Evolutionary conservation across 2,888 invertebrate species (phyloP).

Genomic region (Trichacis sp.): DNA sequence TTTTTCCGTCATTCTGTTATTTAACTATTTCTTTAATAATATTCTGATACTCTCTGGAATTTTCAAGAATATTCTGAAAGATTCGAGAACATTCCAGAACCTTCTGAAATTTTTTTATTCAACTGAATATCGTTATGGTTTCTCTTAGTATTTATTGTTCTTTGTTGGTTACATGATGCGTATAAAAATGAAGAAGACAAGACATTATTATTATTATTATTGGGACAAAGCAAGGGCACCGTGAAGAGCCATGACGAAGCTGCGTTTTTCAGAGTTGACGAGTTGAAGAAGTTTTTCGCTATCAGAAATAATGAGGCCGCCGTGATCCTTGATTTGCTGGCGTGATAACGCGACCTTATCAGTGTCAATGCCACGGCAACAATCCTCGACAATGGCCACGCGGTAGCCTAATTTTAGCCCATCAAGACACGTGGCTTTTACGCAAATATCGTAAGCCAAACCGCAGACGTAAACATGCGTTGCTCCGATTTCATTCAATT

Average conservation of each 20-base stretch:
- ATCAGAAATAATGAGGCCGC: slow-evolving; percentile 83
- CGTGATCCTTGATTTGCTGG: slow-evolving; percentile 77
- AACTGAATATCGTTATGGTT: too few species aligned
- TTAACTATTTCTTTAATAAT: too few species aligned
- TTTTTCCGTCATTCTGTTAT: too few species aligned
- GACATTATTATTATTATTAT: slow-evolving; percentile 26
- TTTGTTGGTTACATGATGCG: too few species aligned
- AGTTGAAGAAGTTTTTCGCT: slow-evolving; percentile 82
- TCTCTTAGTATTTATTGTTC: too few species aligned
- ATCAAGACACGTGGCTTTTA: slow-evolving; percentile 87
- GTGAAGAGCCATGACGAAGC: slow-evolving; percentile 86
- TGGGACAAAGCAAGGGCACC: slow-evolving; percentile 71
- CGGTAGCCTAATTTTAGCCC: slow-evolving; percentile 88
- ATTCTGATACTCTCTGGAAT: too few species aligned
- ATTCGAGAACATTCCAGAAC: too few species aligned
- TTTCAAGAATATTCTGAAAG: too few species aligned
- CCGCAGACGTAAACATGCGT: slow-evolving; percentile 95
- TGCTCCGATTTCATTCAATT: slow-evolving; percentile 81
- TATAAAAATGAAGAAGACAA: too few species aligned
- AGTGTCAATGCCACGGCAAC: slow-evolving; percentile 86
- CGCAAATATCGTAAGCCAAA: slow-evolving; percentile 93
- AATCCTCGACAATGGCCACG: slow-evolving; percentile 89
- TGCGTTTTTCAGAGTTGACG: slow-evolving; percentile 84
- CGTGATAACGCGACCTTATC: slow-evolving; percentile 83
- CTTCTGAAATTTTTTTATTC: too few species aligned